Conservation (phyloP, 2,113 vertebrate genomes). For the Scomber scombrus region DNA sequence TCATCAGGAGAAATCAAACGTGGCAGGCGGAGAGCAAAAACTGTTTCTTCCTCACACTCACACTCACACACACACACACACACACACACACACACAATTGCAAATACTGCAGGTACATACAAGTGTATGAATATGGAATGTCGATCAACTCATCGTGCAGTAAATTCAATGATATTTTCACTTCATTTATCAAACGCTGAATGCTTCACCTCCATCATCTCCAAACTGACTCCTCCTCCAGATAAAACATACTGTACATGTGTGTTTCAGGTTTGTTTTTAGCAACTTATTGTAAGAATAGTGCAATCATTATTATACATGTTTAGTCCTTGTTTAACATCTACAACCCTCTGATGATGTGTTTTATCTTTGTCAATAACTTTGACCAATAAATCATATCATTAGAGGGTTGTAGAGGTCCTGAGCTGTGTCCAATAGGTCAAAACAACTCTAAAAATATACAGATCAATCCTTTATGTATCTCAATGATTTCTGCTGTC, state of each 20-base stretch:
- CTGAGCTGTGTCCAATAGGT: too few relatives aligned
- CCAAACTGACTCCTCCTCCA: neutral
- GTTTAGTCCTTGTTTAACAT: too few relatives aligned
- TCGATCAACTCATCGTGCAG: neutral
- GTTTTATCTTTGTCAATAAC: too few relatives aligned
- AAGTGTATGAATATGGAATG: neutral
- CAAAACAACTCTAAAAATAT: too few relatives aligned
- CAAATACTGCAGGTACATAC: constrained; percentile 1
- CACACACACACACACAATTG: neutral
- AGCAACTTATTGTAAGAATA: too few relatives aligned
- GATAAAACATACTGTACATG: neutral
- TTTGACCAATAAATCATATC: too few relatives aligned
- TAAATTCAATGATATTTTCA: neutral
- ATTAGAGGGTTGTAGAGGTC: too few relatives aligned
- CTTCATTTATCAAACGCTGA: neutral
- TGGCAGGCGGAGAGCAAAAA: constrained; percentile 26
- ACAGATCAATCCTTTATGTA: too few relatives aligned
- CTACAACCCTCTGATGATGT: too few relatives aligned
- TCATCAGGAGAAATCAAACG: constrained; percentile 58
- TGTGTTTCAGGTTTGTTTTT: too few relatives aligned
- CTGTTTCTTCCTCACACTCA: neutral
- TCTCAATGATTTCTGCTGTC: too few relatives aligned
- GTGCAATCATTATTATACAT: too few relatives aligned
- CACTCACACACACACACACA: neutral
- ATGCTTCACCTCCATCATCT: neutral